Conservation (phyloP, 2,888 invertebrate species). For the Spisula solida region DNA sequence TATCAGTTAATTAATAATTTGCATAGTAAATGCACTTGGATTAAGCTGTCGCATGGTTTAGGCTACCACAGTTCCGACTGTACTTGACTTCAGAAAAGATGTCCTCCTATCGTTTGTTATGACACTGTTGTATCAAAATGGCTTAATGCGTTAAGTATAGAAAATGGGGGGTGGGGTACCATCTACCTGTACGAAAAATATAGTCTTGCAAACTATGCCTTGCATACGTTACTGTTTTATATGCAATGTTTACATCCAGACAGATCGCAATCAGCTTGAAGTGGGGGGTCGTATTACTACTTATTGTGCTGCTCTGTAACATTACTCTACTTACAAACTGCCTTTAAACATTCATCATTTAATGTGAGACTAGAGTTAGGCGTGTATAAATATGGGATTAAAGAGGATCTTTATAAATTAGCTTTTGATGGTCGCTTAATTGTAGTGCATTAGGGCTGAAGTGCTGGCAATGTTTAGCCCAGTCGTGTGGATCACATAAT, state of each 20-base stretch:
- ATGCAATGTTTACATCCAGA: conserved; percentile 1
- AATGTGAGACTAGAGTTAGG: neutral
- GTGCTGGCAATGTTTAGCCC: neutral
- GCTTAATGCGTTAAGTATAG: too few relatives aligned
- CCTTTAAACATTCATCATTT: neutral
- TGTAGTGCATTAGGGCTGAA: neutral
- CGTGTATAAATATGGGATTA: neutral
- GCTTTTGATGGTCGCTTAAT: neutral
- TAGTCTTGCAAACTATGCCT: neutral
- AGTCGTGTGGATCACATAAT: neutral
- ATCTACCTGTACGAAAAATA: neutral
- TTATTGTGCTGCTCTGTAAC: neutral
- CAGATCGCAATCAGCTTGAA: neutral
- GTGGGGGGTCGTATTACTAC: neutral
- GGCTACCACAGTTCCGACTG: too few relatives aligned
- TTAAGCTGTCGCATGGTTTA: too few relatives aligned
- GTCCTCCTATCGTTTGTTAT: too few relatives aligned
- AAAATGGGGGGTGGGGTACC: too few relatives aligned
- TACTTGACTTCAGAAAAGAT: too few relatives aligned
- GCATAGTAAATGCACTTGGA: too few relatives aligned
- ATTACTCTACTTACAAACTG: neutral
- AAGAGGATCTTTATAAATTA: neutral
- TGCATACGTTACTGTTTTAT: neutral
- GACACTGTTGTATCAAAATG: too few relatives aligned
- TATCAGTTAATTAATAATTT: too few relatives aligned